A percentile compares a stretch with the other conserved stretches of the same genome.
Evolutionary conservation across 2,797 vertebrate genomes (phyloP).

Genomic region (Epinephelus awoara): DNA sequence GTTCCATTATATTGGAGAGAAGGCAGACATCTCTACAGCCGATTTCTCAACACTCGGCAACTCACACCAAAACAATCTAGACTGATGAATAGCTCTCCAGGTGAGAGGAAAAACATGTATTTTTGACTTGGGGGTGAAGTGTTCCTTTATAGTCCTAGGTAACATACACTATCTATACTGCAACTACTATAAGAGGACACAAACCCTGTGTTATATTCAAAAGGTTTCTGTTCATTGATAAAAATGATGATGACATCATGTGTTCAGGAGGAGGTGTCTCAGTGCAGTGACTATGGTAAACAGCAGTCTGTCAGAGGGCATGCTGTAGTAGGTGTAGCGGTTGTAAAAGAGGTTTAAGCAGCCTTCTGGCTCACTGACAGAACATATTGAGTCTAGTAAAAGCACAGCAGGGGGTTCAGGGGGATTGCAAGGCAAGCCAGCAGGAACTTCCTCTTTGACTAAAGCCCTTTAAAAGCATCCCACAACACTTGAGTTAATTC

Average conservation of each 20-base stretch:
- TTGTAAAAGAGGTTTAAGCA: slow-evolving; percentile 59
- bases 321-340: slow-evolving; percentile 39
- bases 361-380: slow-evolving; percentile 65
- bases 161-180: no score
- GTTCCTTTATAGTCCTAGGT: no score
- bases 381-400: slow-evolving; percentile 69
- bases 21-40: no score
- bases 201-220: no score
- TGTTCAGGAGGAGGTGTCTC: slow-evolving; percentile 9
- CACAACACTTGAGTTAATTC: slow-evolving; percentile 29
- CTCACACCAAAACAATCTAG: no score
- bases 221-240: no score
- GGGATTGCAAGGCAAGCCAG: slow-evolving; percentile 49
- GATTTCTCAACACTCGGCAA: no score
- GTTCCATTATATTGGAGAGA: no score
- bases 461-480: slow-evolving; percentile 40
- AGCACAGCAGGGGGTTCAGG: slow-evolving; percentile 48
- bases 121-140: no score
- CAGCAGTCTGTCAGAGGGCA: slow-evolving; percentile 18
- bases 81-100: no score
- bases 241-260: neutral
- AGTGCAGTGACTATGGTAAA: slow-evolving; percentile 7
- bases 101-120: no score
- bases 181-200: no score
- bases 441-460: slow-evolving; percentile 62